These are phyloP conservation scores for Danaus melanippus DNA, from an alignment of 1,140 invertebrate species.

Conservation along the genomic window DNA sequence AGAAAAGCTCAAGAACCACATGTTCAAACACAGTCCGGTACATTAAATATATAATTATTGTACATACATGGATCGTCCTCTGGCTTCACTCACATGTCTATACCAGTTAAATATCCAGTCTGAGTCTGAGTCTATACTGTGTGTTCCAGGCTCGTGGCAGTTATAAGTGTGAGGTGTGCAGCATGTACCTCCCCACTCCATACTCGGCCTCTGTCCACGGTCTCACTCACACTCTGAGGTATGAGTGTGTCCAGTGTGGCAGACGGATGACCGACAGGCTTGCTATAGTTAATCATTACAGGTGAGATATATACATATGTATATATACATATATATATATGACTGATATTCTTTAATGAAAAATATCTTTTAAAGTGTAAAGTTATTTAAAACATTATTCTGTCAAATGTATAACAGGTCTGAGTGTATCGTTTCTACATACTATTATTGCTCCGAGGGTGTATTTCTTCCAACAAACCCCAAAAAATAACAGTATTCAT, in stretches of 20 bases:
- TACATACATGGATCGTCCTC: background rate
- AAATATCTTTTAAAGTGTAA: background rate
- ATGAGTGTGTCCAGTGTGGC: slow-evolving; percentile 43
- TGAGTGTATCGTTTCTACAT: no score
- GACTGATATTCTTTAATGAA: background rate
- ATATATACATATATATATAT: background rate
- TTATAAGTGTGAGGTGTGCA: slow-evolving; percentile 45
- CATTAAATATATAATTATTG: slow-evolving; percentile 6
- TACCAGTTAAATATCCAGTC: background rate
- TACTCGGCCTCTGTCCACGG: slow-evolving; percentile 50
- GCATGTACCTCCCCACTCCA: slow-evolving; percentile 45
- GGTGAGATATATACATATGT: slow-evolving; percentile 21
- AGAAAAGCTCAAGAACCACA: slow-evolving; percentile 53
- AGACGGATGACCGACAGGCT: slow-evolving; percentile 42
- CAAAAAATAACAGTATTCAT: no score
- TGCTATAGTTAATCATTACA: slow-evolving; percentile 52
- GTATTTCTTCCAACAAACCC: no score
- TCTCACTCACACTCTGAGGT: slow-evolving; percentile 46
- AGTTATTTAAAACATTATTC: no score
- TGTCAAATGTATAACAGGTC: no score
- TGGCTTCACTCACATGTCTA: background rate
- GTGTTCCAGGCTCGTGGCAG: slow-evolving; percentile 39
- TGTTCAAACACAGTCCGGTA: slow-evolving; percentile 60
- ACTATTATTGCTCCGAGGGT: no score
- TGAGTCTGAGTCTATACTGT: background rate